Conservation (phyloP, 2,113 vertebrate species). For the Brachyistius frenatus region DNA sequence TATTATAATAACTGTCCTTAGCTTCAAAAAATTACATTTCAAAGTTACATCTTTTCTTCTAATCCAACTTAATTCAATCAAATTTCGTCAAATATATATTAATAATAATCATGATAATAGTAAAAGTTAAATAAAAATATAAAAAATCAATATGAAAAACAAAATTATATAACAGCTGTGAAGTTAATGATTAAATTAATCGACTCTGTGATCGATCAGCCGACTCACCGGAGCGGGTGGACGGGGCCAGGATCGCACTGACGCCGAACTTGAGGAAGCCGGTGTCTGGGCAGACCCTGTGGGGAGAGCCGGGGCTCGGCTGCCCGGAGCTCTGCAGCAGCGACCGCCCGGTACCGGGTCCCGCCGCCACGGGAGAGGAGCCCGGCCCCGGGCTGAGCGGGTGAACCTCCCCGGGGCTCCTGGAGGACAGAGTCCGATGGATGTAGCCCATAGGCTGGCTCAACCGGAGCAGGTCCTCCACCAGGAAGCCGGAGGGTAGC, state of each 20-base stretch:
- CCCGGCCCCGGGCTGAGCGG: constrained; percentile 20
- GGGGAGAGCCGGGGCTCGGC: constrained; percentile 73
- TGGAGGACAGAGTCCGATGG: constrained; percentile 82
- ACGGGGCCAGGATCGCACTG: constrained; percentile 93
- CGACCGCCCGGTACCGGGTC: constrained; percentile 77
- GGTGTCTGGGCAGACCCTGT: constrained; percentile 76
- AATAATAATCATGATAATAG: too few species aligned
- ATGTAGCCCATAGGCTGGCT: constrained; percentile 87
- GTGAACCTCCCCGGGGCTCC: constrained; percentile 41
- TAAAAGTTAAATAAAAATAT: too few species aligned
- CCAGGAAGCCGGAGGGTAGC: constrained; percentile 91
- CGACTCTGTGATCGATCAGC: background rate
- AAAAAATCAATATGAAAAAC: background rate
- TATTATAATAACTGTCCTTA: too few species aligned
- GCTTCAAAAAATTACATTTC: too few species aligned
- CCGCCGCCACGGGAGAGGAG: constrained; percentile 78
- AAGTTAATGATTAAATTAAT: background rate
- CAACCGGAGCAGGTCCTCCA: constrained; percentile 93
- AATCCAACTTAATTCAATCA: too few species aligned
- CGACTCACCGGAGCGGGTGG: constrained; percentile 88
- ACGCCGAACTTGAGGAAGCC: constrained; percentile 96
- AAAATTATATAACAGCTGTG: background rate
- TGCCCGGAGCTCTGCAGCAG: constrained; percentile 58
- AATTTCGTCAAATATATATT: too few species aligned
- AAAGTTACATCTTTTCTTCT: too few species aligned